Evolutionary conservation across 2,113 vertebrate genomes (phyloP).

Genomic region (Mesoclemmys tuberculata): DNA sequence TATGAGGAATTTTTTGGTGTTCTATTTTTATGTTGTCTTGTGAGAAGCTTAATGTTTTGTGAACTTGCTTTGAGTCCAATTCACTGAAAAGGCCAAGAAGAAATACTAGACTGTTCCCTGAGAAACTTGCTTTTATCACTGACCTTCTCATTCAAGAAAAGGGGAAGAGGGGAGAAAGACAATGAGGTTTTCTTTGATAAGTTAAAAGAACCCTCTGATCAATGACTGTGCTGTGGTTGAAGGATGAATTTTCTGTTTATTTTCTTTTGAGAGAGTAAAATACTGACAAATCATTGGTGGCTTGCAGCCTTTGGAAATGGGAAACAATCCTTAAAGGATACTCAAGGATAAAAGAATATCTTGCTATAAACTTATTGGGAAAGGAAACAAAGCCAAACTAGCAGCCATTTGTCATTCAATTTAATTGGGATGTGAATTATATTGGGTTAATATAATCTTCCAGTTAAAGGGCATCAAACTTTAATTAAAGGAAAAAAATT

Average conservation of each 20-base stretch:
- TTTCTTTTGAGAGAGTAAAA: constrained; percentile 46
- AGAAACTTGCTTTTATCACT: constrained; percentile 44
- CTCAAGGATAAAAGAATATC: constrained; percentile 22
- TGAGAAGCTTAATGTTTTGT: constrained; percentile 28
- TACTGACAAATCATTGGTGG: constrained; percentile 26
- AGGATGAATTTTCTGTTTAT: constrained; percentile 42
- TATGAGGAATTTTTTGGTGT: background rate
- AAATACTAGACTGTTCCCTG: constrained; percentile 46
- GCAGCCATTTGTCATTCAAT: background rate
- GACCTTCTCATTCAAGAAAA: constrained; percentile 49
- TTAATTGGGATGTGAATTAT: background rate
- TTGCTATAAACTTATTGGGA: constrained; percentile 3
- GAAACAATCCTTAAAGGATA: constrained; percentile 29
- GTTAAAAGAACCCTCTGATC: constrained; percentile 62
- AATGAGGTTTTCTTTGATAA: constrained; percentile 67
- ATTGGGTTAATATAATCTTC: background rate
- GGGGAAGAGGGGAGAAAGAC: constrained; percentile 48
- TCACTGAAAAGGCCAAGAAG: constrained; percentile 53
- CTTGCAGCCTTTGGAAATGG: constrained; percentile 51
- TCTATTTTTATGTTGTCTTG: too few species aligned
- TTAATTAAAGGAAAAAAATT: background rate
- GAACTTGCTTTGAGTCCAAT: constrained; percentile 8
- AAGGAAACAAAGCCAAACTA: background rate
- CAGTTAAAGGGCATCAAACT: background rate
- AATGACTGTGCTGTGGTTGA: constrained; percentile 28